These are phyloP conservation scores for Tenebrosternarchus preto DNA, from an alignment of 2,113 vertebrate species.

Conservation along the genomic window DNA sequence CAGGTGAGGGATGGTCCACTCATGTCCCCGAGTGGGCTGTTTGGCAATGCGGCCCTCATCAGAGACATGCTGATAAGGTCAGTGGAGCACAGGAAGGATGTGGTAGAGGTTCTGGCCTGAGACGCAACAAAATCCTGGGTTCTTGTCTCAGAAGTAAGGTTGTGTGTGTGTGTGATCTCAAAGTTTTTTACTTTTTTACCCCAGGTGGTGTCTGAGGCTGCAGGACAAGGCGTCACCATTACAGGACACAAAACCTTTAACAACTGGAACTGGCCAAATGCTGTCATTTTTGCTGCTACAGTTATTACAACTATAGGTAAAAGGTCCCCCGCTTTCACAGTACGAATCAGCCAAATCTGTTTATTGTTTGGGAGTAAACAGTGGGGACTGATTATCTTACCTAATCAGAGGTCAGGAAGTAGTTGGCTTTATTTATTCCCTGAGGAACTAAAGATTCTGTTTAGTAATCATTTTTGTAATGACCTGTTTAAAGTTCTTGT, in stretches of 20 bases:
- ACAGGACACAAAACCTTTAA: constrained; percentile 92
- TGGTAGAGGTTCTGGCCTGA: constrained; percentile 32
- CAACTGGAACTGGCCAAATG: constrained; percentile 99
- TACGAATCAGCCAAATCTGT: constrained; percentile 27
- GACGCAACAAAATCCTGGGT: constrained; percentile 26
- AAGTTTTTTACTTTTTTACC: not conserved
- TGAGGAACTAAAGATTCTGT: constrained; percentile 1
- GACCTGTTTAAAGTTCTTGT: not conserved
- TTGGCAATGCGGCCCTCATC: constrained; percentile 47
- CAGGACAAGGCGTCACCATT: constrained; percentile 92
- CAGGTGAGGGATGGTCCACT: constrained; percentile 42
- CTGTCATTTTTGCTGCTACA: constrained; percentile 96
- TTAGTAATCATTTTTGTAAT: constrained; percentile 10
- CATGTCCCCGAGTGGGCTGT: constrained; percentile 44
- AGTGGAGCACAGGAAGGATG: constrained; percentile 62
- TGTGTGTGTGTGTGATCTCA: not conserved
- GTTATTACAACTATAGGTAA: constrained; percentile 97
- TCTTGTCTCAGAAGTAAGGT: not conserved
- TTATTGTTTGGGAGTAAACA: constrained; percentile 43
- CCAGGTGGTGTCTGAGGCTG: constrained; percentile 89
- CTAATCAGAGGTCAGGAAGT: constrained; percentile 30
- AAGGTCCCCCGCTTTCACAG: constrained; percentile 27
- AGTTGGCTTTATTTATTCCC: constrained; percentile 29
- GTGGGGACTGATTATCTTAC: constrained; percentile 19
- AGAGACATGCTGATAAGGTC: constrained; percentile 54